A percentile compares a stretch with the other conserved stretches of the same genome.
These are phyloP conservation scores for Drosophila persimilis DNA, from an alignment of 1,140 invertebrate genomes.

Conservation along the genomic window DNA sequence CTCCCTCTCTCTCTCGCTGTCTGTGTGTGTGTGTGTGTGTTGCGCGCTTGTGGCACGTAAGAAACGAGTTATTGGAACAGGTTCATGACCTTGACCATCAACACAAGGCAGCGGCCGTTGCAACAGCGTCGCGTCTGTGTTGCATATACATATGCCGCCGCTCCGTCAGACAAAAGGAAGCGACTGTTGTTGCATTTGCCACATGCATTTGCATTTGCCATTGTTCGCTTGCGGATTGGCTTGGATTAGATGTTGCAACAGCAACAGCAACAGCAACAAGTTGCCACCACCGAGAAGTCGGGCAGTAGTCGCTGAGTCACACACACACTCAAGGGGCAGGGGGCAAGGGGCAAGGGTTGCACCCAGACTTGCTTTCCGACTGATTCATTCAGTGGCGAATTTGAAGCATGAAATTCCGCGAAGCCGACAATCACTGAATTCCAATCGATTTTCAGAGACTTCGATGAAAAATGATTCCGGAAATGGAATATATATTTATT, in stretches of 20 bases:
- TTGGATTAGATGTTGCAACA: slow-evolving; percentile 55
- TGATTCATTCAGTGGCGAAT: slow-evolving; percentile 31
- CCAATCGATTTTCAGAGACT: no score
- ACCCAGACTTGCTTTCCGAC: slow-evolving; percentile 6
- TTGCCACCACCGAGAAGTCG: slow-evolving; percentile 60
- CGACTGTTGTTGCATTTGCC: slow-evolving; percentile 41
- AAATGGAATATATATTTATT: no score
- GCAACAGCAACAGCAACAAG: slow-evolving; percentile 51
- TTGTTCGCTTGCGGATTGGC: slow-evolving; percentile 52
- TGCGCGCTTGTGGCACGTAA: slow-evolving; percentile 63
- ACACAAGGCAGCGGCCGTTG: slow-evolving; percentile 61
- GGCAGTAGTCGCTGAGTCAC: slow-evolving; percentile 58
- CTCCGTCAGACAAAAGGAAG: slow-evolving; percentile 58
- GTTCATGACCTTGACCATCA: slow-evolving; percentile 83
- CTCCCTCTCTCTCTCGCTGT: slow-evolving; percentile 19
- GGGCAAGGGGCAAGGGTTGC: slow-evolving; percentile 37
- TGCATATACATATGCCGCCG: slow-evolving; percentile 55
- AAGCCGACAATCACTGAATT: not conserved
- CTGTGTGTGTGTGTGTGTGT: slow-evolving; percentile 19
- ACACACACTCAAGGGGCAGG: slow-evolving; percentile 27
- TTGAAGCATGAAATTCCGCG: slow-evolving; percentile 4
- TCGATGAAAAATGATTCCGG: no score
- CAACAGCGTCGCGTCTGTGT: slow-evolving; percentile 49
- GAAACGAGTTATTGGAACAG: slow-evolving; percentile 82
- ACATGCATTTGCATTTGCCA: slow-evolving; percentile 53